A percentile compares a stretch with the other conserved stretches of the same genome.
Conservation (phyloP, 2,888 invertebrate species). For the Nomada ferruginata region DNA sequence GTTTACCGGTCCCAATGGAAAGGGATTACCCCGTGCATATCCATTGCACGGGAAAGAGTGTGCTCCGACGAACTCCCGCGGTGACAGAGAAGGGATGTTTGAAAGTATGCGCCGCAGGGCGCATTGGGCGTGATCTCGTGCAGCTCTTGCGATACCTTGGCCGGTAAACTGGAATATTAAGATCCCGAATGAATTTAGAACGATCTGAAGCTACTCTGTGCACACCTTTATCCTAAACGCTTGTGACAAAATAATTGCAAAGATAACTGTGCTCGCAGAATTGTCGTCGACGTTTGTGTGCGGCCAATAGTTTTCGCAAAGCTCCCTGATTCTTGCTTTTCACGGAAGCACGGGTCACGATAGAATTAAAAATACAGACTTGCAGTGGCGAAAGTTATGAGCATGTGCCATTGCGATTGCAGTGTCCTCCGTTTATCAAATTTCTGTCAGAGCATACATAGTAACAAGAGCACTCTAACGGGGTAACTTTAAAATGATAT, state of each 20-base stretch:
- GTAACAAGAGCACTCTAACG: no score
- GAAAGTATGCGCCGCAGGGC: slow-evolving; percentile 56
- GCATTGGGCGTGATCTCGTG: slow-evolving; percentile 64
- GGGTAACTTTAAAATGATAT: background rate
- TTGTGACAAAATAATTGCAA: background rate
- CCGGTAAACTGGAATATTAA: background rate
- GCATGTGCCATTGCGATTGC: background rate
- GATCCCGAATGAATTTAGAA: background rate
- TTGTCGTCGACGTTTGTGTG: no score
- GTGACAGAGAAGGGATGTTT: slow-evolving; percentile 51
- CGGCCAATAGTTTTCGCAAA: no score
- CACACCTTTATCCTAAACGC: background rate
- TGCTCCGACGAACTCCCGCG: slow-evolving; percentile 55
- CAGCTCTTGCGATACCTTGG: slow-evolving; percentile 51
- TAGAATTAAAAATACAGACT: no score
- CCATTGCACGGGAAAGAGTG: slow-evolving; percentile 60
- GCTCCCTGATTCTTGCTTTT: no score
- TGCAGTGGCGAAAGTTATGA: no score
- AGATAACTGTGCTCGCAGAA: no score
- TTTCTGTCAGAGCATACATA: no score
- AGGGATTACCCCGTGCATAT: slow-evolving; percentile 71
- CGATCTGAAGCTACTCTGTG: background rate
- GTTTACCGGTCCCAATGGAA: slow-evolving; percentile 76
- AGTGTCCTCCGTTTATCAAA: background rate
- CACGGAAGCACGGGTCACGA: no score